Percentiles rank a stretch among this genome's conserved stretches.
phyloP scores from a whole-genome alignment of 53 echinoderm and acorn worm species.

The Holothuria scabra region DNA sequence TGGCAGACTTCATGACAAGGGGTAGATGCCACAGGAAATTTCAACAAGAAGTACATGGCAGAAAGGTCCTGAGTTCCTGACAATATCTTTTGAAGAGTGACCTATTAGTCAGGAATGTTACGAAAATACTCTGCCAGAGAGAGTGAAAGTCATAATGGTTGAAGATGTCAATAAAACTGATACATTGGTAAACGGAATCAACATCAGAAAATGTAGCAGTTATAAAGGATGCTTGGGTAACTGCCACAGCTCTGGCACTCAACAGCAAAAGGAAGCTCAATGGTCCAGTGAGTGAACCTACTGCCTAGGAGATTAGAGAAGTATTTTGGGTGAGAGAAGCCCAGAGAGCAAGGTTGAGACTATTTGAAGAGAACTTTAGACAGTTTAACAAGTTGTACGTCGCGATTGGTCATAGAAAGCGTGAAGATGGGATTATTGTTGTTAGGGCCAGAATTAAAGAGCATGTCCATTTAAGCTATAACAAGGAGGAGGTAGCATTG shows the following conservation, averaged over 20 bases:
- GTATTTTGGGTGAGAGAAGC: neutral
- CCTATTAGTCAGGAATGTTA: conserved; percentile 47
- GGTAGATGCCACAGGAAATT: conserved; percentile 44
- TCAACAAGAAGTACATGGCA: conserved; percentile 53
- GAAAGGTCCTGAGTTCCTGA: conserved; percentile 42
- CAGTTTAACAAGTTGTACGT: conserved; percentile 35
- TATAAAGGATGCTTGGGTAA: conserved; percentile 45
- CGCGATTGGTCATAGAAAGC: neutral
- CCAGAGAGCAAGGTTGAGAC: conserved; percentile 24
- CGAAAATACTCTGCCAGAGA: conserved; percentile 27
- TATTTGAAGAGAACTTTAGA: conserved; percentile 3
- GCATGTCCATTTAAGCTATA: conserved; percentile 53
- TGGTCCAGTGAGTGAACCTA: no score
- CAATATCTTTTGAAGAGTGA: conserved; percentile 28
- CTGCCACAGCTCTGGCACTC: conserved; percentile 25
- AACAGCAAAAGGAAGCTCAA: no score
- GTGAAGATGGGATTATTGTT: conserved; percentile 58
- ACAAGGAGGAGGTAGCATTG: conserved; percentile 48
- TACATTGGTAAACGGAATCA: conserved; percentile 26
- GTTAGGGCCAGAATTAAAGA: conserved; percentile 41
- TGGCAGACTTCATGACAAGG: conserved; percentile 56
- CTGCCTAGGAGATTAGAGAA: no score
- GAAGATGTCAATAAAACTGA: conserved; percentile 12
- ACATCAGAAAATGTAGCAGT: conserved; percentile 30
- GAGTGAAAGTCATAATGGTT: conserved; percentile 44